These are phyloP conservation scores for Mobula hypostoma DNA, from an alignment of 2,113 vertebrate species.

Conservation along the genomic window DNA sequence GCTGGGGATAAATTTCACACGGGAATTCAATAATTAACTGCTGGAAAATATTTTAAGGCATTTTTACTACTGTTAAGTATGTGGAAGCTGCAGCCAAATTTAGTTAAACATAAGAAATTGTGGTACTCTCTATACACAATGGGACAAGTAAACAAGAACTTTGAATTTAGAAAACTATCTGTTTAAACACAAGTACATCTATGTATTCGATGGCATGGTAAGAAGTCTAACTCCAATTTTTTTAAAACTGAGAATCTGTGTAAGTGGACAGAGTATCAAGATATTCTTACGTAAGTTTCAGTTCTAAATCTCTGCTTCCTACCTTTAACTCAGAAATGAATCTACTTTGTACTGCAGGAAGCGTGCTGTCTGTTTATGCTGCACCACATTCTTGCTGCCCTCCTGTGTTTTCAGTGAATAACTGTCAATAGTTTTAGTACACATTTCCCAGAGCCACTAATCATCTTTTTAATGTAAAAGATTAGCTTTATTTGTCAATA, in stretches of 20 bases:
- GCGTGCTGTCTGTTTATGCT: not conserved
- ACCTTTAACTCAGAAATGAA: not conserved
- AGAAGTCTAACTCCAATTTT: not conserved
- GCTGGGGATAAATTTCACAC: not conserved
- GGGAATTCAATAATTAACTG: not conserved
- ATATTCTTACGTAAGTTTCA: not conserved
- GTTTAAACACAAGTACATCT: not conserved
- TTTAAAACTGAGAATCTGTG: not conserved
- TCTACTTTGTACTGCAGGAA: not conserved
- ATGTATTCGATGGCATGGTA: not conserved
- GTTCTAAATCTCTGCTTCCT: not conserved
- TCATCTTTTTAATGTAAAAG: not conserved
- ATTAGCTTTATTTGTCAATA: too few relatives aligned
- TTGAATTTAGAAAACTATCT: constrained; percentile 10
- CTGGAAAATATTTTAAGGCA: not conserved
- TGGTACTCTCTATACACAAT: not conserved
- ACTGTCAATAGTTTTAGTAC: not conserved
- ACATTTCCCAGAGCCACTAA: not conserved
- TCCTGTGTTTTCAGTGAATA: constrained; percentile 34
- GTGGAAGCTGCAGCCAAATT: not conserved
- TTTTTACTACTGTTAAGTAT: not conserved
- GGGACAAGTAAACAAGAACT: not conserved
- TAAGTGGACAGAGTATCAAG: not conserved
- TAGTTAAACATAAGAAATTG: not conserved
- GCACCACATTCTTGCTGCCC: constrained; percentile 27